These are phyloP conservation scores for Molossus molossus DNA, from an alignment of 2,797 vertebrate genomes.

Conservation along the genomic window DNA sequence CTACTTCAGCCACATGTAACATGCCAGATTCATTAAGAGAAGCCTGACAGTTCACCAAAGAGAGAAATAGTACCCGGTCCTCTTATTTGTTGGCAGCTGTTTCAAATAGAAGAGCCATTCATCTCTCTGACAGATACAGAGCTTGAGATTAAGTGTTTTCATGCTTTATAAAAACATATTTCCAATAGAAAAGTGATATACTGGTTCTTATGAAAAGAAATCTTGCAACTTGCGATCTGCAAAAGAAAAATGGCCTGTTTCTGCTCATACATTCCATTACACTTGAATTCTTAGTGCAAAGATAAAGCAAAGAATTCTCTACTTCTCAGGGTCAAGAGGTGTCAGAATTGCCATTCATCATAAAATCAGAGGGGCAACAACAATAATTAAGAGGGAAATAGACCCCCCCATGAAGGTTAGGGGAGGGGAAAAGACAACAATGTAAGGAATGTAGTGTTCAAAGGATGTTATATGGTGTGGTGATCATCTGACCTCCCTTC, in stretches of 20 bases:
- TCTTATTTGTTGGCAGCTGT: slow-evolving; percentile 62
- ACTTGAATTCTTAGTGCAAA: slow-evolving; percentile 76
- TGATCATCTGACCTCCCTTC: background rate
- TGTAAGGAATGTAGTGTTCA: slow-evolving; percentile 11
- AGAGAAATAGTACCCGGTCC: slow-evolving; percentile 48
- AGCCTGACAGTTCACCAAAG: slow-evolving; percentile 52
- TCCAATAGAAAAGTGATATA: slow-evolving; percentile 72
- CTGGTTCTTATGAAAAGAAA: slow-evolving; percentile 75
- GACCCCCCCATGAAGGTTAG: background rate
- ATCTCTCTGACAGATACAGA: slow-evolving; percentile 76
- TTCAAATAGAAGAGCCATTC: slow-evolving; percentile 75
- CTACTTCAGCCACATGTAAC: slow-evolving; percentile 22
- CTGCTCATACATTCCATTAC: slow-evolving; percentile 21
- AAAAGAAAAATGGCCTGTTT: slow-evolving; percentile 67
- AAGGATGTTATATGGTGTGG: background rate
- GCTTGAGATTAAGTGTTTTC: slow-evolving; percentile 73
- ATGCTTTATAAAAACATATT: slow-evolving; percentile 71
- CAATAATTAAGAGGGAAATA: slow-evolving; percentile 55
- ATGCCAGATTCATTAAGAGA: slow-evolving; percentile 62
- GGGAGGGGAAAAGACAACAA: background rate
- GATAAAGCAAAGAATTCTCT: slow-evolving; percentile 67
- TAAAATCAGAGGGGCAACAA: slow-evolving; percentile 56
- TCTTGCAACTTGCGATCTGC: slow-evolving; percentile 44
- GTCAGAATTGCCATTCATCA: slow-evolving; percentile 54
- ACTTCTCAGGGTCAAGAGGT: background rate